A percentile compares a stretch with the other conserved stretches of the same genome.
These are phyloP conservation scores for Eristalis arbustorum DNA, from an alignment of 2,888 invertebrate species.

Conservation along the genomic window DNA sequence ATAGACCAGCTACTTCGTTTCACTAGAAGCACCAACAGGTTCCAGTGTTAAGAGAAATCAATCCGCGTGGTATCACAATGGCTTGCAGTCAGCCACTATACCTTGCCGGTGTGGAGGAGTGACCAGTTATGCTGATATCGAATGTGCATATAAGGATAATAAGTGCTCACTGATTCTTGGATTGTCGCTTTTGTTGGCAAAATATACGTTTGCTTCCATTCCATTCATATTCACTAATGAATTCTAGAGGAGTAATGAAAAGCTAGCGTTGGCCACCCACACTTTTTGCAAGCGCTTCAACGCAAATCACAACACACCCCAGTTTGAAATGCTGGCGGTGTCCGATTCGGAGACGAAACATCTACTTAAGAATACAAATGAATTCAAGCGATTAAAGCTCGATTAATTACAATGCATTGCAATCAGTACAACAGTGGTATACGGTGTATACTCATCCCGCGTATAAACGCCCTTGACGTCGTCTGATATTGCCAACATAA, in stretches of 20 bases:
- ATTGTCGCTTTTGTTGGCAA: neutral
- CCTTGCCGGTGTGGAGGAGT: too few relatives aligned
- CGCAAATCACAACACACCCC: neutral
- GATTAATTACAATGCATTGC: constrained; percentile 61
- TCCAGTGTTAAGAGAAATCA: too few relatives aligned
- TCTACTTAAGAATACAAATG: constrained; percentile 60
- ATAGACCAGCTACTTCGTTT: too few relatives aligned
- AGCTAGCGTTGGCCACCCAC: neutral
- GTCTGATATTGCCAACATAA: constrained; percentile 46
- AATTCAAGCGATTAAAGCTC: constrained; percentile 63
- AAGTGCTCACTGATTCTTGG: neutral
- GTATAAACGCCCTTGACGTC: constrained; percentile 67
- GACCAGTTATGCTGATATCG: too few relatives aligned
- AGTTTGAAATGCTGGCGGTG: constrained; percentile 30
- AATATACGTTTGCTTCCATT: neutral
- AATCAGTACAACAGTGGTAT: constrained; percentile 34
- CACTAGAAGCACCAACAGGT: too few relatives aligned
- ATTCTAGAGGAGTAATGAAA: neutral
- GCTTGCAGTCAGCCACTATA: too few relatives aligned
- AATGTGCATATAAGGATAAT: neutral
- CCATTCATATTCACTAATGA: neutral
- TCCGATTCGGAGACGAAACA: constrained; percentile 51
- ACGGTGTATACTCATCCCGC: constrained; percentile 21
- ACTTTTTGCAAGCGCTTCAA: neutral
- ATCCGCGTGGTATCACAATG: too few relatives aligned